Evolutionary conservation across 2,888 invertebrate genomes (phyloP).

Genomic region (Drosophila mercatorum): DNA sequence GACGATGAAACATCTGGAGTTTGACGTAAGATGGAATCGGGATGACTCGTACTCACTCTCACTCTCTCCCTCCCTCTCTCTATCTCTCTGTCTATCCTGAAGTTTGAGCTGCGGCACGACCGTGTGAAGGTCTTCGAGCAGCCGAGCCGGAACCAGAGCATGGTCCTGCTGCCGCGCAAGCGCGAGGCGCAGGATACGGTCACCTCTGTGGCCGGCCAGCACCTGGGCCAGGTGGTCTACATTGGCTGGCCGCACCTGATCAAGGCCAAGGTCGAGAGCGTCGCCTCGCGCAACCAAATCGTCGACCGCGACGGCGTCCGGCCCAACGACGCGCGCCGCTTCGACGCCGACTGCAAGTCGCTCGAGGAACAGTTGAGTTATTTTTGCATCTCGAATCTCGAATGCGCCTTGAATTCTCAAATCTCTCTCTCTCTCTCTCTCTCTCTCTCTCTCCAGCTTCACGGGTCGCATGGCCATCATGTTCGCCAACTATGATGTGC

Average conservation of each 20-base stretch:
- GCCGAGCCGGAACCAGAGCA: conserved; percentile 91
- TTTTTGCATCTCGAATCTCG: not conserved
- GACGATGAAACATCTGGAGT: conserved; percentile 93
- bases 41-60: not conserved
- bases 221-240: conserved; percentile 91
- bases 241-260: conserved; percentile 97
- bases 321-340: conserved; percentile 62
- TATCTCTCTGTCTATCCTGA: conserved; percentile 23
- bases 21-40: conserved; percentile 86
- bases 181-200: conserved; percentile 77
- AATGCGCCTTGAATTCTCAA: too few species aligned
- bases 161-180: conserved; percentile 90
- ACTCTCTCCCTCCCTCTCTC: not conserved
- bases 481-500: conserved; percentile 88
- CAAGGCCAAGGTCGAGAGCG: conserved; percentile 89
- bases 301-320: conserved; percentile 78
- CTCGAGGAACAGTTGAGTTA: conserved; percentile 81
- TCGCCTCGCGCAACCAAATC: conserved; percentile 79
- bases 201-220: conserved; percentile 86
- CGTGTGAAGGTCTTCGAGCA: conserved; percentile 96
- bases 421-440: not conserved
- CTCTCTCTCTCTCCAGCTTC: conserved; percentile 52
- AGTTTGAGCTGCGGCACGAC: conserved; percentile 88
- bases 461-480: conserved; percentile 90
- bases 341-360: conserved; percentile 63